phyloP scores from a whole-genome alignment of 2,888 invertebrate genomes.

The Agonopterix arenella region DNA sequence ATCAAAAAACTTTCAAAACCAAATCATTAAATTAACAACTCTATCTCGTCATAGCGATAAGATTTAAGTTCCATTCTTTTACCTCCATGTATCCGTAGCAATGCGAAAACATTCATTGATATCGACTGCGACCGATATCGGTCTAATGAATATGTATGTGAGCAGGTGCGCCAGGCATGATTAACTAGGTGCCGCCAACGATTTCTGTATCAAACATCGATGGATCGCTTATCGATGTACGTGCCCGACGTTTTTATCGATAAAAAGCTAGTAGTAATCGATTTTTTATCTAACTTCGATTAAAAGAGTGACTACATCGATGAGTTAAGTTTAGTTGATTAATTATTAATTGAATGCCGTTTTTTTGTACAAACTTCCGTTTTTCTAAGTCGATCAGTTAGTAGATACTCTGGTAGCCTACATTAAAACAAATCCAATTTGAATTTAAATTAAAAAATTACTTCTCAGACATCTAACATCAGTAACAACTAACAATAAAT shows the following conservation, averaged over 20 bases:
- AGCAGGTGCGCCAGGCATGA: slow-evolving; percentile 23
- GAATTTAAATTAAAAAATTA: too few species aligned
- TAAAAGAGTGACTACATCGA: background rate
- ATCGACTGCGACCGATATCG: slow-evolving; percentile 53
- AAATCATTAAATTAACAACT: too few species aligned
- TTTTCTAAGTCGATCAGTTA: too few species aligned
- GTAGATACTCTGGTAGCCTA: too few species aligned
- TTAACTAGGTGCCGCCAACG: slow-evolving; percentile 23
- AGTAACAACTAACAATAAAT: slow-evolving; percentile 18
- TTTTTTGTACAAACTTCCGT: too few species aligned
- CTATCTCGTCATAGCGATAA: background rate
- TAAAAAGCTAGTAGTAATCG: slow-evolving; percentile 16
- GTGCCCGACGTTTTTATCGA: slow-evolving; percentile 37
- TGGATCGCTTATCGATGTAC: slow-evolving; percentile 24
- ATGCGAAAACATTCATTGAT: slow-evolving; percentile 57
- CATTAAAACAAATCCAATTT: too few species aligned
- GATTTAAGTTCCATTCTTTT: background rate
- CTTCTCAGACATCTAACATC: too few species aligned
- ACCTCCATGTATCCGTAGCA: background rate
- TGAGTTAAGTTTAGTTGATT: background rate
- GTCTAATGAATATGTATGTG: slow-evolving; percentile 69
- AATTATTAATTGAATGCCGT: background rate
- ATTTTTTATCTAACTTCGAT: slow-evolving; percentile 4
- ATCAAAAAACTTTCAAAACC: too few species aligned
- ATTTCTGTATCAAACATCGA: slow-evolving; percentile 20